Evolutionary conservation across 1,140 invertebrate genomes (phyloP).

Genomic region (Nephotettix cincticeps): DNA sequence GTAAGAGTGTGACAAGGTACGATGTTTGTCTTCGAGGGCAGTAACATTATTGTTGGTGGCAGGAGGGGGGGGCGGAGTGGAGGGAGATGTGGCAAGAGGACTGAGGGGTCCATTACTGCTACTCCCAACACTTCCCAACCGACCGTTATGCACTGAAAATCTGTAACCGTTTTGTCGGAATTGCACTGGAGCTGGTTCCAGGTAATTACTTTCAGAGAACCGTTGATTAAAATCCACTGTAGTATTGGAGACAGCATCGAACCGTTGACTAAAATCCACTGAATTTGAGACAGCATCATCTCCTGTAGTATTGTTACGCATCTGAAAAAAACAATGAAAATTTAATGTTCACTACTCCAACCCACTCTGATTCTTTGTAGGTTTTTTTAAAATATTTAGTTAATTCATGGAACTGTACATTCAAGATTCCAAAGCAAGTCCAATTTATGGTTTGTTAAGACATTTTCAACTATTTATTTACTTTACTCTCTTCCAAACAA

Average conservation of each 20-base stretch:
- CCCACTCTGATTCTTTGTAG: no score
- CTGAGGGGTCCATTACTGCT: slow-evolving; percentile 57
- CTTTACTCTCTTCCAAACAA: no score
- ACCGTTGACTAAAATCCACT: slow-evolving; percentile 22
- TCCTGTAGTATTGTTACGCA: slow-evolving; percentile 47
- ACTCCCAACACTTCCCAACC: slow-evolving; percentile 50
- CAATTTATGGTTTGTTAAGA: no score
- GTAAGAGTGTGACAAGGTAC: slow-evolving; percentile 49
- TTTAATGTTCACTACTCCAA: no score
- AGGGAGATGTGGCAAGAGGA: slow-evolving; percentile 50
- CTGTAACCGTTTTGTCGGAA: slow-evolving; percentile 41
- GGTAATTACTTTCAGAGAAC: slow-evolving; percentile 49
- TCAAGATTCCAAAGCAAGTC: no score
- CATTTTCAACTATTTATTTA: no score
- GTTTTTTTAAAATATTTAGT: no score
- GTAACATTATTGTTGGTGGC: slow-evolving; percentile 34
- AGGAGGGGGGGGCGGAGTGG: slow-evolving; percentile 49
- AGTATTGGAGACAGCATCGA: slow-evolving; percentile 40
- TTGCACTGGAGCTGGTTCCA: slow-evolving; percentile 51
- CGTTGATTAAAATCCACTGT: no score
- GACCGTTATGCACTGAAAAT: slow-evolving; percentile 49
- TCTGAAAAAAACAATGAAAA: slow-evolving; percentile 43
- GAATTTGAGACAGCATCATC: slow-evolving; percentile 43
- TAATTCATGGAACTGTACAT: no score
- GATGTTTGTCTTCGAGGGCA: slow-evolving; percentile 43